Evolutionary conservation across 2,888 invertebrate genomes (phyloP), one percentile per base, ranked within the genome.

Genomic region (Agonopterix subpropinquella): DNA sequence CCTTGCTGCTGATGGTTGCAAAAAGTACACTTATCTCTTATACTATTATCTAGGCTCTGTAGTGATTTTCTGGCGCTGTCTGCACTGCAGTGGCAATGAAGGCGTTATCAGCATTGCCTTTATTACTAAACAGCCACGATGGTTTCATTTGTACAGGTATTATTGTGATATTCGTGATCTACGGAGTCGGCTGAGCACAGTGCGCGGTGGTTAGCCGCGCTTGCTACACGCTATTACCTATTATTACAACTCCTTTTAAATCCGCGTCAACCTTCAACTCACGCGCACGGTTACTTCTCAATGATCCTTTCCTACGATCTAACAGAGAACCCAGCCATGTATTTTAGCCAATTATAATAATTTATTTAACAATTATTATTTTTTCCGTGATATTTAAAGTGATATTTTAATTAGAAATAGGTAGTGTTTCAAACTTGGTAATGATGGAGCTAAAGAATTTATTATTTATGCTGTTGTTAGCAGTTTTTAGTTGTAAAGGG

Each of bases 191-290:
- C 28, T 41, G 13, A 36, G 36, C 52, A 49, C 67, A 74, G 73
- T 71, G 67, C 60, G 63, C 66, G 66, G 57, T 61, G 53, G 63
- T 49, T 55, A 51, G 55, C 61, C 68, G 73, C 63, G 64, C 62
- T 61, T 57, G 58, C 53, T 53, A 60, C 71, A 71, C 75, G 75
- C 36, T 43, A 51, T 39, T 50, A n/a, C n/a, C n/a, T n/a, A 13
- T 13, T 13, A 13, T 13, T 18, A 28, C 28, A 28, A 28, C 28
- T 28, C 41, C 52, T 47, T 47, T 49, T 50, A 50, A 47, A 56
- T 48, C 43, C 49, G 55, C 28, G 28, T 28, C 28, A 52, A 61
- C 63, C 64, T 64, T 58, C 56, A 9, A 47, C 43, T 47, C 56
- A 47, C 51, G 43, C 57, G 48, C 62, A 61, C 64, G 55, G 59